Base-by-base conservation (phyloP, 2,797 vertebrate species). In the Channa striata region DNA sequence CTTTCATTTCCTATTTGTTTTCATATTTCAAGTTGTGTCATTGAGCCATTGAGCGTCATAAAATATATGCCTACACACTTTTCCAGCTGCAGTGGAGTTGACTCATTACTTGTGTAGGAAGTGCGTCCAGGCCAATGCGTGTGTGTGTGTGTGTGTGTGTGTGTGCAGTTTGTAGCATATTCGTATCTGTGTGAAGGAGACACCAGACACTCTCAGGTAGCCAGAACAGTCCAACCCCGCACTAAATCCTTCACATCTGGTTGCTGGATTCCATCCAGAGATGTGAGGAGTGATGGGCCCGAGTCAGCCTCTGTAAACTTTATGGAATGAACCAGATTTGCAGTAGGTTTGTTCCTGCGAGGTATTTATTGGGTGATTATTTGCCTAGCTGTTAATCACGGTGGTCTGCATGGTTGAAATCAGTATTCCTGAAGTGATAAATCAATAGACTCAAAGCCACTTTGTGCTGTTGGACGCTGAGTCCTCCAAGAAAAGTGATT, bases 1-100 rank as follows among this genome's bases (percentile, higher is more conserved):
- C 50, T 58, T 69, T 77, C 42, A 65, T 77, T 70, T 75, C 58
- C 66, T 46, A 56, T 73, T 85, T 65, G 72, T 66, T 81, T 68
- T 82, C 46, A 63, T 72, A 61, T 63, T 68, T 73, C 44, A 12
- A 37, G 40, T 67, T 74, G 13, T 68, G 65, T 72, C 58, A 71
- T 17, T 2, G 12, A 72, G 69, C 59, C 63, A 59, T 76, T 59
- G 72, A 69, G 57, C 52, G 11, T 63, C 52, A 52, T 78, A 59
- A 72, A 83, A 74, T 66, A 64, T 50, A 66, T 17, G 65, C 23
- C 43, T 53, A 33, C 34, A 44, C 66, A 40, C 49, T 33, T 54
- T 25, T 67, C 21, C 30, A 75, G 56, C 61, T 57, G 23, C 20
- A 48, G 17, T 25, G 21, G 20, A 50, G 46, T 59, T 54, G 19